Conservation (phyloP, 2,113 vertebrate genomes). For the Scortum barcoo region DNA sequence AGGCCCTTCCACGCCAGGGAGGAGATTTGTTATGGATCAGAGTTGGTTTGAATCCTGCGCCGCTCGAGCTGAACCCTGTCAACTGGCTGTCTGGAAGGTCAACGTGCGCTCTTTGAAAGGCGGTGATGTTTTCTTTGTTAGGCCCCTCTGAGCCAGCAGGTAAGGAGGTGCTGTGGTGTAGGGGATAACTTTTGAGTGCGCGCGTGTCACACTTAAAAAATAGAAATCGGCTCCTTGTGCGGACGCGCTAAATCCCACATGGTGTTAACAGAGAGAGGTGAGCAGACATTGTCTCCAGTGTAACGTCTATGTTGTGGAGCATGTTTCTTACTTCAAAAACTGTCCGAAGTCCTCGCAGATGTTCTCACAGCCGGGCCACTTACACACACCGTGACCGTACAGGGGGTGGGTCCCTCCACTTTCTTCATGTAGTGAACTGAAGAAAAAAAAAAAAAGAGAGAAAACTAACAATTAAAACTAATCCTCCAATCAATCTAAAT, state of each 20-base stretch:
- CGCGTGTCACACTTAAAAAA: slow-evolving; percentile 24
- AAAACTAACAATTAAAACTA: no score
- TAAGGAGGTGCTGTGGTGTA: slow-evolving; percentile 10
- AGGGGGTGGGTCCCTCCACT: slow-evolving; percentile 95
- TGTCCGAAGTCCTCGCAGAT: slow-evolving; percentile 99
- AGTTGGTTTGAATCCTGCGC: slow-evolving; percentile 59
- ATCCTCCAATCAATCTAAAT: not conserved
- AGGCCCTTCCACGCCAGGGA: slow-evolving; percentile 59
- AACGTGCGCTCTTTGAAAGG: slow-evolving; percentile 54
- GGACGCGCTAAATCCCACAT: not conserved
- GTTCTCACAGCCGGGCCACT: slow-evolving; percentile 99
- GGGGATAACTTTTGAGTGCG: slow-evolving; percentile 6
- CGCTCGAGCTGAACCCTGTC: slow-evolving; percentile 63
- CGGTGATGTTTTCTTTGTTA: slow-evolving; percentile 38
- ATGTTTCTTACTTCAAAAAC: slow-evolving; percentile 97
- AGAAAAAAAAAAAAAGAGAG: no score
- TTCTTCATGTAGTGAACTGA: slow-evolving; percentile 96
- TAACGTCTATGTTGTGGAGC: not conserved
- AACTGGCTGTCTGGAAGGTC: slow-evolving; percentile 69
- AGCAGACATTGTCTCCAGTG: not conserved
- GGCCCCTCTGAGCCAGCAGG: slow-evolving; percentile 11
- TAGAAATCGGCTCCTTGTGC: not conserved
- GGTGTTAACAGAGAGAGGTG: slow-evolving; percentile 2
- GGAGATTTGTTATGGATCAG: slow-evolving; percentile 73
- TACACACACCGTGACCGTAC: slow-evolving; percentile 98